Evolutionary conservation across 2,888 invertebrate species (phyloP).

Genomic region (Creontiades dilutus): DNA sequence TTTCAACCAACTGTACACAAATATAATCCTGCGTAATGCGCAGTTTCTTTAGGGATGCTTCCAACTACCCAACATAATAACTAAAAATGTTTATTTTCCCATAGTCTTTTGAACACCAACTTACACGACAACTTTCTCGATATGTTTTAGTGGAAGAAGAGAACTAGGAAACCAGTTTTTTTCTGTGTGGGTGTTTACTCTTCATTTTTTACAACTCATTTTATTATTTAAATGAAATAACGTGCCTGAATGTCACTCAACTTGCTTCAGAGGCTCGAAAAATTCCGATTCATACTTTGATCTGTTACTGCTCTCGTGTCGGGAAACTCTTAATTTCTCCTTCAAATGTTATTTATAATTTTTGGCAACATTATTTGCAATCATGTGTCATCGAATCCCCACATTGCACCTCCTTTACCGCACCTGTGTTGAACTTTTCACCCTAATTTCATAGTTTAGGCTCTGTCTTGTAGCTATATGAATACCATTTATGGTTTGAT

Average conservation of each 20-base stretch:
- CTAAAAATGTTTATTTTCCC: too few species aligned
- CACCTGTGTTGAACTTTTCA: slow-evolving; percentile 17
- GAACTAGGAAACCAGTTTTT: background rate
- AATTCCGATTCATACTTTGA: background rate
- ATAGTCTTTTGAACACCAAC: too few species aligned
- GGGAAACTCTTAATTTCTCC: background rate
- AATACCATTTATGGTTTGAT: background rate
- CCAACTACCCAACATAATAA: too few species aligned
- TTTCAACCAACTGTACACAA: too few species aligned
- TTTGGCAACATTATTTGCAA: background rate
- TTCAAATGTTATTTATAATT: background rate
- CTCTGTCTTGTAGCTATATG: background rate
- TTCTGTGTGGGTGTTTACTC: slow-evolving; percentile 7
- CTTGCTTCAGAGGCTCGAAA: background rate
- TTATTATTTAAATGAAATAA: background rate
- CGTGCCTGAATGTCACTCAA: slow-evolving; percentile 8
- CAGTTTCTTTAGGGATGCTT: too few species aligned
- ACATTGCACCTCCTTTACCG: slow-evolving; percentile 15
- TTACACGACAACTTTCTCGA: too few species aligned
- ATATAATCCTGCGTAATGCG: too few species aligned
- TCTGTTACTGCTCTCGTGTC: background rate
- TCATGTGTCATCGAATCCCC: slow-evolving; percentile 15
- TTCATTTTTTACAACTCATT: background rate
- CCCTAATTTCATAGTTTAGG: background rate
- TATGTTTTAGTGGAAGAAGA: slow-evolving; percentile 6